A percentile compares a stretch with the other conserved stretches of the same genome.
phyloP scores from a whole-genome alignment of 2,888 invertebrate genomes.

The Mycalesis mineus region DNA sequence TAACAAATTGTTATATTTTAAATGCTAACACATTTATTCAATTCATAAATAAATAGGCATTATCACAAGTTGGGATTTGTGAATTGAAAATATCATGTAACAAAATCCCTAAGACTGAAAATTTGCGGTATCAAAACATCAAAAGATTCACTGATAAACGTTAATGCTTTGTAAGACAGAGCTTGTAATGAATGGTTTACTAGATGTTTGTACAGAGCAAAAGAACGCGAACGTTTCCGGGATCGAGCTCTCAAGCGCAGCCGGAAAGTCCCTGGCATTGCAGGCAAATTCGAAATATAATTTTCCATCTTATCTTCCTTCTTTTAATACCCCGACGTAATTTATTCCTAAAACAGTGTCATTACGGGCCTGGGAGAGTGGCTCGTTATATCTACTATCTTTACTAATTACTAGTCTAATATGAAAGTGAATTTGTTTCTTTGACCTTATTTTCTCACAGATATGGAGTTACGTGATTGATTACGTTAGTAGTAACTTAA shows the following conservation, averaged over 20 bases:
- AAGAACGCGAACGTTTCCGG: neutral
- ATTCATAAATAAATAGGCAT: too few relatives aligned
- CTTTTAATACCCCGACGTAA: neutral
- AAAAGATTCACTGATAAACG: neutral
- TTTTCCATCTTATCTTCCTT: neutral
- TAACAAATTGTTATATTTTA: too few relatives aligned
- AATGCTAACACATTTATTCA: too few relatives aligned
- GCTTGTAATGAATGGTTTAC: neutral
- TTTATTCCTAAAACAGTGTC: slow-evolving; percentile 1
- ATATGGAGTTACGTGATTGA: too few relatives aligned
- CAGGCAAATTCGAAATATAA: neutral
- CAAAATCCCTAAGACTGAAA: neutral
- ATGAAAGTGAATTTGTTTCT: too few relatives aligned
- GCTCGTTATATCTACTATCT: neutral
- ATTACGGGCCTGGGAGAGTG: neutral
- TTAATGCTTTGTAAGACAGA: neutral
- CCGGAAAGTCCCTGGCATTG: neutral
- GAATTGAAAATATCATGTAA: too few relatives aligned
- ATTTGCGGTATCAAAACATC: neutral
- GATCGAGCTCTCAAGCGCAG: neutral
- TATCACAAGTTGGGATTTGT: too few relatives aligned
- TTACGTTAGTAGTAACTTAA: neutral
- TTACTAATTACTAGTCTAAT: neutral
- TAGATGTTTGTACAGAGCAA: neutral
- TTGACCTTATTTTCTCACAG: too few relatives aligned